Base-by-base conservation (phyloP, 2,888 invertebrate species). In the Eilema depressum region DNA sequence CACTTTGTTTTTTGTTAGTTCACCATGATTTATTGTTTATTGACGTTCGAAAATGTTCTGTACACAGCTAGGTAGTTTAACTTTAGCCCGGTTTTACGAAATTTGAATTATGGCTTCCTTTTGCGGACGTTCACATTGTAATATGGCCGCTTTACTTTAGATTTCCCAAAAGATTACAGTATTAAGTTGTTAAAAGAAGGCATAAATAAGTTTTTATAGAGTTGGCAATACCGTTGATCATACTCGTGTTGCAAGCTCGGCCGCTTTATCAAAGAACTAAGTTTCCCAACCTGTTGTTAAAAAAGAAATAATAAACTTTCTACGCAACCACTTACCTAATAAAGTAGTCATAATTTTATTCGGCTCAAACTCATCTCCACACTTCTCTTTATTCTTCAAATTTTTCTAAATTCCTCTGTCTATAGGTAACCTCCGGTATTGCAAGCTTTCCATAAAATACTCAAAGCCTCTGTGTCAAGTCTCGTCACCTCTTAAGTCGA, bases 1-100 rank as follows among this genome's bases (percentile, higher is more conserved):
- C 41, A 73, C 60, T 82, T 80, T 74, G 71, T 68, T 80, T 82
- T 79, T 80, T 68, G 47, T 59, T 60, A 56, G 53, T 63, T n/a
- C 37, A 33, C 25, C 37, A 63, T 69, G 71, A 75, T 80, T 64
- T 75, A 74, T 74, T 71, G 69, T 62, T 63, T 73, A 77, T 75
- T 71, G 69, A 68, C 37, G 25, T 57, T 62, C 25, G n/a, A 23
- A 53, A 59, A 66, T 60, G 14, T 37, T 30, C 2, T 3, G 57
- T 41, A 17, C n/a, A 30, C 10, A 10, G 23, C 0, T 2, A 63
- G 37, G 62, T 3, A 25, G 37, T 60, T 60, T 60, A 30, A 60
- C 17, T 60, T 26, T 28, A 28, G 28, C 23, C 60, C 28, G n/a
- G 7, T 33, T 14, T 62, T 14, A 53, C 53, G 53, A 10, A 20